Conservation (phyloP, 2,797 vertebrate species). For the Poeciliopsis gracilis region DNA sequence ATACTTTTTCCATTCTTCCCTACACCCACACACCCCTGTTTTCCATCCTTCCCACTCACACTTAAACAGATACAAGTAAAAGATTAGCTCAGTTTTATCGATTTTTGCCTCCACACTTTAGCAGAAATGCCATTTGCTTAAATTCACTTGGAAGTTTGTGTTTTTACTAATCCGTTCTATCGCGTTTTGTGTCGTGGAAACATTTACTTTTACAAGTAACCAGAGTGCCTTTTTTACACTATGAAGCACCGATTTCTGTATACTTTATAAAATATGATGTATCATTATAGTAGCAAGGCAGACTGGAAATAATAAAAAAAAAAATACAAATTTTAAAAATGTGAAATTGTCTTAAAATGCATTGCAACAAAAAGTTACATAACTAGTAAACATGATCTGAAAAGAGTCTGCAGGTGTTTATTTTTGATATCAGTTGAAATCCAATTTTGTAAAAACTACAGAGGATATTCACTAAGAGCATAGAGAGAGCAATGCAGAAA, state of each 20-base stretch:
- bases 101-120: constrained; percentile 21
- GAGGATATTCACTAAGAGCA: too few species aligned
- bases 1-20: constrained; percentile 67
- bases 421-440: neutral
- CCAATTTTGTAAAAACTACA: neutral
- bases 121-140: constrained; percentile 7
- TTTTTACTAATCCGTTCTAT: neutral
- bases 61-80: constrained; percentile 56
- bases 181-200: neutral
- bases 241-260: neutral
- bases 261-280: neutral
- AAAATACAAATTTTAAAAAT: neutral
- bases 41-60: constrained; percentile 60
- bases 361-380: neutral
- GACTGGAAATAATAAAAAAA: neutral
- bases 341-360: neutral
- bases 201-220: neutral
- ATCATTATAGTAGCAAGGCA: neutral
- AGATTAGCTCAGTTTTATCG: constrained; percentile 36
- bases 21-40: constrained; percentile 58
- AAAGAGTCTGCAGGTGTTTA: neutral
- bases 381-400: neutral
- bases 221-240: neutral
- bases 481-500: neutral
- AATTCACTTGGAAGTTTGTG: neutral